Percentiles rank a stretch among this genome's conserved stretches.
These are phyloP conservation scores for Heteromurus nitidus DNA, from an alignment of 2,888 invertebrate species.

Conservation along the genomic window DNA sequence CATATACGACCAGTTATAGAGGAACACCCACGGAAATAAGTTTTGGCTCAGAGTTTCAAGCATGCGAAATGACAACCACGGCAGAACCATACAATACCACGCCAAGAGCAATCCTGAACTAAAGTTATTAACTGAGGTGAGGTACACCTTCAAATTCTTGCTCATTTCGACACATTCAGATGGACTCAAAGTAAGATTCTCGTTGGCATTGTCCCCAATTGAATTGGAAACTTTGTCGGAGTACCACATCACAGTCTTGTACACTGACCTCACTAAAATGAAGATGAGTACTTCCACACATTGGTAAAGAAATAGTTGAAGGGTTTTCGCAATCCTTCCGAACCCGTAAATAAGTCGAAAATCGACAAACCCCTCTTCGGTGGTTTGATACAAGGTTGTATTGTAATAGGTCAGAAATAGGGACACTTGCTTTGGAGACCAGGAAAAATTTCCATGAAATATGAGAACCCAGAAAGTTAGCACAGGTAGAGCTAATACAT, in stretches of 20 bases:
- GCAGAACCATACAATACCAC: not conserved
- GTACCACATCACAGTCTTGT: not conserved
- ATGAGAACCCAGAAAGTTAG: not conserved
- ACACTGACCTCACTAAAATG: not conserved
- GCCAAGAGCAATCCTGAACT: not conserved
- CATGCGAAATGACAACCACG: not conserved
- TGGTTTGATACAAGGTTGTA: not conserved
- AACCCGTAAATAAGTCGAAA: too few relatives aligned
- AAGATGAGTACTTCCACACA: slow-evolving; percentile 6
- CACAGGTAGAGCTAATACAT: not conserved
- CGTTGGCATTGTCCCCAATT: not conserved
- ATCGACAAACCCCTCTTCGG: too few relatives aligned
- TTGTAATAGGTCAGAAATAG: not conserved
- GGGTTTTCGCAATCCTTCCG: too few relatives aligned
- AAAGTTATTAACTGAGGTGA: not conserved
- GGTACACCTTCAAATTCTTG: not conserved
- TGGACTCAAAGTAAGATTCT: not conserved
- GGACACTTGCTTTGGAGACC: not conserved
- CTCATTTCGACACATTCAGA: not conserved
- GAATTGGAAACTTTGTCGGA: not conserved
- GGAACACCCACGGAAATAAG: not conserved
- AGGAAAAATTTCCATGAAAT: not conserved
- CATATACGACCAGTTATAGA: slow-evolving; percentile 12
- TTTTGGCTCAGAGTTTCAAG: not conserved
- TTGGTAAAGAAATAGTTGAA: not conserved